Evolutionary conservation across 2,113 vertebrate genomes (phyloP).

Genomic region (Misgurnus anguillicaudatus): DNA sequence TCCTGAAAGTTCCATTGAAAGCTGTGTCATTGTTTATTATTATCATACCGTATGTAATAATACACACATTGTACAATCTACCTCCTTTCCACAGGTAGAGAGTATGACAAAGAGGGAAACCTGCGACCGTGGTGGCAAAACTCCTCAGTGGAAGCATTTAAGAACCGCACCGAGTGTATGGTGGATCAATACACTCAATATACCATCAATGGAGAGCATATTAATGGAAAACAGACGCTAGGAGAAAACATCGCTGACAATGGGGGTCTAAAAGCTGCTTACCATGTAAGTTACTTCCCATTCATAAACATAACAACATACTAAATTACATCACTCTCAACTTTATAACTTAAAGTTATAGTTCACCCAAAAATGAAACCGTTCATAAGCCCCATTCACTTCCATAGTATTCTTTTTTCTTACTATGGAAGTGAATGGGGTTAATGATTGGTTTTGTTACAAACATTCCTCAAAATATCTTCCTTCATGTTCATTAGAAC

Average conservation of each 20-base stretch:
- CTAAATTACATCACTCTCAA: too few relatives aligned
- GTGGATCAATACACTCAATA: conserved; percentile 87
- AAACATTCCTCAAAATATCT: too few relatives aligned
- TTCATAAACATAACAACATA: neutral
- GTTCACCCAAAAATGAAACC: too few relatives aligned
- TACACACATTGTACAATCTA: neutral
- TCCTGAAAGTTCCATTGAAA: too few relatives aligned
- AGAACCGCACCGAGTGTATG: conserved; percentile 90
- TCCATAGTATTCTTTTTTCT: too few relatives aligned
- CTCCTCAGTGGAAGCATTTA: conserved; percentile 88
- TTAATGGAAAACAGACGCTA: conserved; percentile 92
- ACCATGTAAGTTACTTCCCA: conserved; percentile 78
- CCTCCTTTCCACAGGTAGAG: conserved; percentile 79
- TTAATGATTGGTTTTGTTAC: too few relatives aligned
- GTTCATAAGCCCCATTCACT: too few relatives aligned
- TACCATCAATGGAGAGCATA: conserved; percentile 85
- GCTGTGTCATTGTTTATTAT: too few relatives aligned
- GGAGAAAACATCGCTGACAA: conserved; percentile 98
- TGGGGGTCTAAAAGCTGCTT: conserved; percentile 93
- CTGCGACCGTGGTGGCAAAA: conserved; percentile 96
- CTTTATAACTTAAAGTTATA: too few relatives aligned
- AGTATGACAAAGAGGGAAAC: conserved; percentile 96
- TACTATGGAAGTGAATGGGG: too few relatives aligned
- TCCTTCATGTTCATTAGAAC: too few relatives aligned
- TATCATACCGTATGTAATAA: too few relatives aligned